Evolutionary conservation across 30 jellyfish, hydroid and myxozoan species (phyloP).

Genomic region (Haliclystus octoradiatus): DNA sequence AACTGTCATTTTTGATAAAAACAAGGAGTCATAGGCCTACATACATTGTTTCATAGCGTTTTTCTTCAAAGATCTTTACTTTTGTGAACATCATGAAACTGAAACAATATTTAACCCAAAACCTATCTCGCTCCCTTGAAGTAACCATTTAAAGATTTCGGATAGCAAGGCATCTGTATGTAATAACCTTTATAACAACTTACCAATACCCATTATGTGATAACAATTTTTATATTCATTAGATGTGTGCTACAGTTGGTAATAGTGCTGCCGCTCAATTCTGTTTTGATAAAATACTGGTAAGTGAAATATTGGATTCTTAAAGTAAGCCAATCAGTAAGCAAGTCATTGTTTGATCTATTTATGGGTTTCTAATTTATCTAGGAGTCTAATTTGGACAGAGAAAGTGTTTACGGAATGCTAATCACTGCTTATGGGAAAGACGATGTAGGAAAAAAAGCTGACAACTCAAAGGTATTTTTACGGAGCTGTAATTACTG

Average conservation of each 20-base stretch:
- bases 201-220: no score
- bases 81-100: no score
- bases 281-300: constrained; percentile 70
- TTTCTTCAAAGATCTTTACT: no score
- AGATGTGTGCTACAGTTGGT: constrained; percentile 86
- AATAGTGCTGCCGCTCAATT: constrained; percentile 92
- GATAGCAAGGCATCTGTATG: no score
- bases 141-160: no score
- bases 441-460: neutral
- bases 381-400: neutral
- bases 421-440: neutral
- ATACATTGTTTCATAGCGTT: no score
- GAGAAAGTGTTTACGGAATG: neutral
- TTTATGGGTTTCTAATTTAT: neutral
- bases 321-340: neutral
- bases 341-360: neutral
- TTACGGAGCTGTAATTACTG: no score
- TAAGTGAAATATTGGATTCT: neutral
- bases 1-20: no score
- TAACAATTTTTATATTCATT: neutral
- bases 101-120: no score
- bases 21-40: no score
- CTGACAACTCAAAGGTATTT: neutral
- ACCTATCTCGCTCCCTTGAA: no score
- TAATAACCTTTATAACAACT: no score